Evolutionary conservation across 2,888 invertebrate species (phyloP).

Genomic region (Pseudococcus viburni): DNA sequence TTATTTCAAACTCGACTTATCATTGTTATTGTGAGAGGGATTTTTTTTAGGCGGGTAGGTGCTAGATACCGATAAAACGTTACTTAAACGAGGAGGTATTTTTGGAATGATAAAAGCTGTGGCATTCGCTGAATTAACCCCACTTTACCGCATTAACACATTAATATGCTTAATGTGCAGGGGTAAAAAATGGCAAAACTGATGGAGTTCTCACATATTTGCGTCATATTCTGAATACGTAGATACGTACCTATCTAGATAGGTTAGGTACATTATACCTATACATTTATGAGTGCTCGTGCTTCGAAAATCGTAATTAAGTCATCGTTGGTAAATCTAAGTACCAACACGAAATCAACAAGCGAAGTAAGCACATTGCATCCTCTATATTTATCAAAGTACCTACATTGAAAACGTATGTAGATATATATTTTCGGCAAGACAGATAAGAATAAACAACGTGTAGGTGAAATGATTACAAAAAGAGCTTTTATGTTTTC

Average conservation of each 20-base stretch:
- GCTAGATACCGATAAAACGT: not conserved
- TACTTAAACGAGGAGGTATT: not conserved
- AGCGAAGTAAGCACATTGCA: too few relatives aligned
- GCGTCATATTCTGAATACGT: not conserved
- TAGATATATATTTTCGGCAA: too few relatives aligned
- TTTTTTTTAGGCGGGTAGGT: not conserved
- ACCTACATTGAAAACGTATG: too few relatives aligned
- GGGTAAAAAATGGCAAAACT: not conserved
- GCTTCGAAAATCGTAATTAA: not conserved
- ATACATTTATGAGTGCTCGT: not conserved
- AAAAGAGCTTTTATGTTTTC: not conserved
- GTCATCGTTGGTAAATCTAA: not conserved
- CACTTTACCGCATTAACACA: not conserved
- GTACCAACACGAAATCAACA: not conserved
- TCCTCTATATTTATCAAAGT: too few relatives aligned
- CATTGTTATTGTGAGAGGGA: not conserved
- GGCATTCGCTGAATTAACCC: not conserved
- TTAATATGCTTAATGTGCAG: not conserved
- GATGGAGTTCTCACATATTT: not conserved
- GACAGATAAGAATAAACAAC: not conserved
- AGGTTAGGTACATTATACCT: not conserved
- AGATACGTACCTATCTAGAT: not conserved
- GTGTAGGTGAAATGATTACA: not conserved
- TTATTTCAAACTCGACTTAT: slow-evolving; percentile 37
- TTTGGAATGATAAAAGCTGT: not conserved